Conservation (phyloP, 2,797 vertebrate species). For the Eulemur coronatus region DNA sequence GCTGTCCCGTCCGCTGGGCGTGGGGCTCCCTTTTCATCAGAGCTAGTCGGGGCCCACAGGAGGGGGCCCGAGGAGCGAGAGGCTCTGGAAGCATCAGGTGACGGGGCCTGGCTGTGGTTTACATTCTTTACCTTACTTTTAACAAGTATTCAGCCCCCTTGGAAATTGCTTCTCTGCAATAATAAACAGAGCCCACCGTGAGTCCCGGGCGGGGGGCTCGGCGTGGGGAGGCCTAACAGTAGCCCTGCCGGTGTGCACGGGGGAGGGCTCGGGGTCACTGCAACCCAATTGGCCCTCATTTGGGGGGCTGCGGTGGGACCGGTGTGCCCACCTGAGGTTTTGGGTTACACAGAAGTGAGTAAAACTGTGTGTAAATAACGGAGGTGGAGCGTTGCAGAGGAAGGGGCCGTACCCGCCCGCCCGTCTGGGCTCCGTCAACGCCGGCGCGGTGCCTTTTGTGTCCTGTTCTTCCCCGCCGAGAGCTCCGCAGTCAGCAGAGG, state of each 20-base stretch:
- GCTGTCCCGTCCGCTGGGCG: accelerated
- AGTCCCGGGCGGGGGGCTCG: conserved; percentile 56
- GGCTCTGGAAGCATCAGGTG: conserved; percentile 81
- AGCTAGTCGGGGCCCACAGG: conserved; percentile 38
- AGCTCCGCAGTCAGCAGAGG: neutral
- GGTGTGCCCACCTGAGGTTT: conserved; percentile 69
- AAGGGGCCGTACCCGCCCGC: conserved; percentile 71
- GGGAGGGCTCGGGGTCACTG: neutral
- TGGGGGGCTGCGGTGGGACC: conserved; percentile 39
- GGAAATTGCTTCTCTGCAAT: conserved; percentile 81
- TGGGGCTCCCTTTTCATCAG: neutral
- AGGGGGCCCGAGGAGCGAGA: conserved; percentile 72
- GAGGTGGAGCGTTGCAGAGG: conserved; percentile 58
- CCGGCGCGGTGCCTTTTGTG: conserved; percentile 26
- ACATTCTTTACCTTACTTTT: conserved; percentile 82
- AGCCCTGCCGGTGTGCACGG: conserved; percentile 49
- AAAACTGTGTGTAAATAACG: conserved; percentile 79
- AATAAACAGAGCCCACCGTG: conserved; percentile 83
- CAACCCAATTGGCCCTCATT: conserved; percentile 40
- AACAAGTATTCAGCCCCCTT: conserved; percentile 78
- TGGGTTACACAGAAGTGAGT: conserved; percentile 80
- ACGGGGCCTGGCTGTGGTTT: conserved; percentile 80
- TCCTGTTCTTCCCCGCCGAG: neutral
- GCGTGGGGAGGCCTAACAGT: conserved; percentile 65
- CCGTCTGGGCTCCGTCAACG: conserved; percentile 76